Evolutionary conservation across 2,888 invertebrate genomes (phyloP), one percentile per base, ranked within the genome.

Genomic region (Drosophila paramelanica): DNA sequence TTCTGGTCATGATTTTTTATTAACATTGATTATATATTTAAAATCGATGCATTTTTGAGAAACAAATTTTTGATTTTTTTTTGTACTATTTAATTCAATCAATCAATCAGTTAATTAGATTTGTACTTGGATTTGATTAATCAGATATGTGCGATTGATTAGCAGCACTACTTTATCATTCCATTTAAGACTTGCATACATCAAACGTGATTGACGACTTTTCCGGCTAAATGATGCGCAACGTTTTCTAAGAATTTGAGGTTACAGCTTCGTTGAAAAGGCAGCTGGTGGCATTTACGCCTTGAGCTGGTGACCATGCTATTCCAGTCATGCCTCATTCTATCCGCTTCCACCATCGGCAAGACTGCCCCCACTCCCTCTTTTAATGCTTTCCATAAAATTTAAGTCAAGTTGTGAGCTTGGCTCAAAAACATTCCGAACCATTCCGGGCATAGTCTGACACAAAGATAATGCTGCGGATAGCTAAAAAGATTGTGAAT

Each of bases 351-450:
- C 23, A 3, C 23, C 23, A 1, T 3, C 23, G 1, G 23, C 23
- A 23, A 23, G 23, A 23, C 1, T 3, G 10, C 27, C 1, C 8
- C n/a, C n/a, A 7, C 55, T 6, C 11, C 31, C 33, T 0, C 1
- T 13, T 7, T 14, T n/a, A 25, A 5, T n/a, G 13, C 43, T 33
- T 27, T 7, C 23, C 6, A 42, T 33, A 51, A 68, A 56, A 68
- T 59, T 76, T 66, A 25, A 23, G 56, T 36, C 67, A 61, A 71
- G 61, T 56, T 66, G 51, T 59, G 77, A 64, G 73, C 58, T 67
- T 61, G 77, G 46, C 68, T 79, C 81, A 81, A 79, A 81, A 80
- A 74, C 81, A 79, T 81, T 79, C 79, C 81, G 52, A 53, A 58
- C 59, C 77, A 78, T 78, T 66, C 81, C 79, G 47, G 25, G 68